Conservation (phyloP, 2,113 vertebrate genomes). For the Capreolus pygargus region DNA sequence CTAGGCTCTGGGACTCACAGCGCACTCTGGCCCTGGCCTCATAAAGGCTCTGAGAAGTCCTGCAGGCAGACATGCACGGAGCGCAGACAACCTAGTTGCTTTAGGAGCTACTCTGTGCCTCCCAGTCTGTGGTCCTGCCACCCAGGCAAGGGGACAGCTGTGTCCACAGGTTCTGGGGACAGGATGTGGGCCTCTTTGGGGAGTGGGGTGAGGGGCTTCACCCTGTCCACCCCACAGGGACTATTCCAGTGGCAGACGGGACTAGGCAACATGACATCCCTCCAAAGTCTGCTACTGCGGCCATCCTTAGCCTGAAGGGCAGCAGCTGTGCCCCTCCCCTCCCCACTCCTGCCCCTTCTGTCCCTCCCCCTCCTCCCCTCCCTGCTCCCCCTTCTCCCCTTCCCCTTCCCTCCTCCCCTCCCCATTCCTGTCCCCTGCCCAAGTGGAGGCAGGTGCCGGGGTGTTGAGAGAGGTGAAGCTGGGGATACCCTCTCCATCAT, state of each 20-base stretch:
- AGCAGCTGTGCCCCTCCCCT: neutral
- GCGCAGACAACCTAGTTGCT: accelerated
- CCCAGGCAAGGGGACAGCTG: neutral
- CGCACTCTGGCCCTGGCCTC: neutral
- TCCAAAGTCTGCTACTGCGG: neutral
- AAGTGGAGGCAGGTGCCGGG: neutral
- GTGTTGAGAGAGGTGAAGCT: neutral
- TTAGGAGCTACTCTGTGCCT: neutral
- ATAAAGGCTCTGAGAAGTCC: neutral
- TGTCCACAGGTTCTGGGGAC: neutral
- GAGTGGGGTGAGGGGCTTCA: no score
- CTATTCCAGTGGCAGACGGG: neutral
- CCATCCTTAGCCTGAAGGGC: neutral
- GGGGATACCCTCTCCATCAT: neutral
- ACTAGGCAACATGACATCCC: neutral
- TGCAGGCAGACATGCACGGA: no score
- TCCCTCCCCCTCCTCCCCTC: neutral
- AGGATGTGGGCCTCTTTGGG: neutral
- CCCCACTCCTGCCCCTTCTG: neutral
- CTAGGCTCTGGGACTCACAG: neutral
- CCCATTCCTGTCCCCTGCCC: neutral
- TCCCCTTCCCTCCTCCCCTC: neutral
- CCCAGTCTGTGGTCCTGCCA: neutral
- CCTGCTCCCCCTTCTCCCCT: neutral
- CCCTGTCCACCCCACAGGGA: neutral